Evolutionary conservation across 2,797 vertebrate species (phyloP).

Genomic region (Poecilia picta): DNA sequence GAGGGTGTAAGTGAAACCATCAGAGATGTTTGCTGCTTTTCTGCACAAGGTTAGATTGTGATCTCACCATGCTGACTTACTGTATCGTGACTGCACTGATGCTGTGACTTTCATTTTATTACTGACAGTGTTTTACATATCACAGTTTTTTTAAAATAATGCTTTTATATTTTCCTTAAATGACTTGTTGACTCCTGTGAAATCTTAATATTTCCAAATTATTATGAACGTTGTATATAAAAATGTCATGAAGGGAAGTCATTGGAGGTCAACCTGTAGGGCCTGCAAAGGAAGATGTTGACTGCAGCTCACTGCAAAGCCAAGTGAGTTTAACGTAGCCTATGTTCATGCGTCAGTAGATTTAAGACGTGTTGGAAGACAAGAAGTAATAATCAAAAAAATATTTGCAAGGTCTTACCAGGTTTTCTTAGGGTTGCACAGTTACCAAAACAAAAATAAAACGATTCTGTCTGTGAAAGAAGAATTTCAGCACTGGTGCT

Average conservation of each 20-base stretch:
- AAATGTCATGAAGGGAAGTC: conserved; percentile 31
- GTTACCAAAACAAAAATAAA: fast-evolving
- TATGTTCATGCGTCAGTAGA: neutral
- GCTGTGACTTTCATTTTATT: neutral
- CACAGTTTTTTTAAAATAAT: neutral
- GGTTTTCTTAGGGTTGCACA: conserved; percentile 45
- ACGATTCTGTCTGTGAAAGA: neutral
- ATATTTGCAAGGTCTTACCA: conserved; percentile 13
- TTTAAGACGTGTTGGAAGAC: neutral
- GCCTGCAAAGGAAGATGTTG: conserved; percentile 51
- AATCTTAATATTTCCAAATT: neutral
- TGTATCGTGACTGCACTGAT: neutral
- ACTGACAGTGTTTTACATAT: neutral
- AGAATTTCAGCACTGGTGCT: conserved; percentile 12
- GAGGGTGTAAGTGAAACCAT: neutral
- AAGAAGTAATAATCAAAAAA: neutral
- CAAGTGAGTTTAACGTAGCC: conserved; percentile 38
- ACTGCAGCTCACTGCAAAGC: conserved; percentile 69
- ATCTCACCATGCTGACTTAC: neutral
- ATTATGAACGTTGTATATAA: neutral
- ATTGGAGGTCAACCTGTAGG: conserved; percentile 32
- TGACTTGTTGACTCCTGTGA: neutral
- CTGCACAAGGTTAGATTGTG: neutral
- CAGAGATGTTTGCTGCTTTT: neutral
- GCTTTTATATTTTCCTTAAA: too few relatives aligned